Base-by-base conservation (phyloP, 2,113 vertebrate genomes). In the Gadus macrocephalus region DNA sequence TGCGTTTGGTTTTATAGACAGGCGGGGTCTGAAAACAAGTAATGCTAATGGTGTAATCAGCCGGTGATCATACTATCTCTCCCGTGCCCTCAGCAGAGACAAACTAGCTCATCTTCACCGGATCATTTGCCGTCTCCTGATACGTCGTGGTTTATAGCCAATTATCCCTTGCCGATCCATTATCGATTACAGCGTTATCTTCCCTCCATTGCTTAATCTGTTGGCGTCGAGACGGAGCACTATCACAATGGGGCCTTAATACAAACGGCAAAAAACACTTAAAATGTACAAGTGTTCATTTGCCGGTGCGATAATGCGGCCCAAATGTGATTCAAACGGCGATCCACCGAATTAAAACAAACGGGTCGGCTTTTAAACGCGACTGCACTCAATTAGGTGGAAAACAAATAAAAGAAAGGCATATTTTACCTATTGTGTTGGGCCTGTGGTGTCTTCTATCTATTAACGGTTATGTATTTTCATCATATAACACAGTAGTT, bases 111-210 rank as follows among this genome's bases (percentile, higher is more conserved):
- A 83, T 89, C 89, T 90, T 81, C 85, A 83, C 78, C 86, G 82
- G 88, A 90, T 91, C 89, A 91, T 93, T 90, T 91, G 86, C 87
- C 73, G 83, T 85, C 86, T 86, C 88, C 74, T 81, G 87, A 88
- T 91, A 88, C 82, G 78, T 79, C 78, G 82, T 82, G 88, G 87
- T 90, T 92, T 87, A 85, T 88, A 89, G 90, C 86, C 88, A 93
- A 88, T 92, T 93, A 90, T 92, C 86, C 87, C 85, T 83, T 69
- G 42, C 75, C 76, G 78, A 90, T 90, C 76, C 81, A 78, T 85
- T 92, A 91, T 92, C 86, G 91, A 92, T 93, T 89, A 88, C 85
- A 83, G 71, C 83, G 88, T 90, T 90, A 89, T 91, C 88, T 89
- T 83, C 83, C 86, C 85, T 76, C 78, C 79, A 84, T 89, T 89